Evolutionary conservation across 1,140 invertebrate genomes (phyloP).

Genomic region (Vollenhovia emeryi): DNA sequence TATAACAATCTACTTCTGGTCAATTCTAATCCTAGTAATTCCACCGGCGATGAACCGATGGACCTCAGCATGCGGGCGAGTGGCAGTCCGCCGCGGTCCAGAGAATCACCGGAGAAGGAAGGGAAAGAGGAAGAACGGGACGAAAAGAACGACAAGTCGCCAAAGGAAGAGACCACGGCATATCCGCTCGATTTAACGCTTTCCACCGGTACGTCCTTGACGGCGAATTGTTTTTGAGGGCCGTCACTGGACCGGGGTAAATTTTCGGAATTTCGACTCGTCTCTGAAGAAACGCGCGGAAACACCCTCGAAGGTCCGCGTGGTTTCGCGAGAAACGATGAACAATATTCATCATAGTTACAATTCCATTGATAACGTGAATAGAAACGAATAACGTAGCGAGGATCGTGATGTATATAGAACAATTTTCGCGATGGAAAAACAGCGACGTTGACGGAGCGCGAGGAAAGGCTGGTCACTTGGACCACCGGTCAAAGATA

Average conservation of each 20-base stretch:
- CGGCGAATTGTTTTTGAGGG: neutral
- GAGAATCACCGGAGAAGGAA: slow-evolving; percentile 52
- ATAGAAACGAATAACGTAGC: neutral
- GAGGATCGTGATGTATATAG: neutral
- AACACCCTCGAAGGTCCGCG: no score
- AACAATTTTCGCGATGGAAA: neutral
- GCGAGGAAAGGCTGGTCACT: neutral
- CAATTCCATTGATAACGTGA: neutral
- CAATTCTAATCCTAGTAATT: slow-evolving; percentile 82
- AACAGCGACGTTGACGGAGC: neutral
- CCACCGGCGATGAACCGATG: slow-evolving; percentile 88
- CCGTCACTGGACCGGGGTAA: neutral
- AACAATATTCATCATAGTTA: neutral
- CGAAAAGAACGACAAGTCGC: neutral
- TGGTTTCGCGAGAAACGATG: neutral
- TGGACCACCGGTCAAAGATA: slow-evolving; percentile 18
- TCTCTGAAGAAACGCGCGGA: neutral
- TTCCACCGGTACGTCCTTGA: neutral
- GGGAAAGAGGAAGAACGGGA: slow-evolving; percentile 11
- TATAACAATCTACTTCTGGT: slow-evolving; percentile 86
- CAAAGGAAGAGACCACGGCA: neutral
- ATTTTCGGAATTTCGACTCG: neutral
- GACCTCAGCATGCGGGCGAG: slow-evolving; percentile 87
- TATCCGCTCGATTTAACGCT: slow-evolving; percentile 9
- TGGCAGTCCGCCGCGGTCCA: slow-evolving; percentile 59